Evolutionary conservation across 1,140 invertebrate species (phyloP), one percentile per base, ranked within the genome.

Genomic region (Armadillidium nasatum): DNA sequence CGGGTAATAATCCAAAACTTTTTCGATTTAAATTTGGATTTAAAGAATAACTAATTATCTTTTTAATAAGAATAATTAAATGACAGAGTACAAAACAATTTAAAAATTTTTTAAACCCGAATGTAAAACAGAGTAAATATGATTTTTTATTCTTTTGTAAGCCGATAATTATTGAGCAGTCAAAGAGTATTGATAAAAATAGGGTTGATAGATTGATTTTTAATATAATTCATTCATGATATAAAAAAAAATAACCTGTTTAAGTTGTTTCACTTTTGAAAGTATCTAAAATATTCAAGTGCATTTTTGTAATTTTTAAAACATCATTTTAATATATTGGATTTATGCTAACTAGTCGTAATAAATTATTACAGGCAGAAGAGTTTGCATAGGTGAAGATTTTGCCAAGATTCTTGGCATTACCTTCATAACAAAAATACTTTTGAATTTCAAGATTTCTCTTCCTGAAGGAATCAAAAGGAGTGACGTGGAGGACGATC

Each of bases 341-440:
- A 33, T 33, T 33, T 33, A 3, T 33, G 1, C 33, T 33, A 33
- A 33, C 6, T 33, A 33, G 33, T 1, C 33, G 6, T 33, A 33
- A 3, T 33, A 3, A 3, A 33, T 33, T 3, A 3, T 85, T 85
- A 77, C 79, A 94, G 93, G 93, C 60, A 93, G 94, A 83, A 87
- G 93, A 45, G 90, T 92, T 86, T 96, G 94, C 84, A 88, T 93
- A 0, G 94, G 94, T 6, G 93, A 96, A 78, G 92, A 94, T 82
- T 83, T 96, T 50, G 93, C 92, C 0, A 87, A 87, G 76, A 93
- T 93, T 89, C 84, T 93, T 72, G 80, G 93, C 71, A 89, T 91
- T 78, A 82, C 94, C 6, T 90, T 89, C 84, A 84, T 88, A 69
- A 85, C 88, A 0, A 85, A 88, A 21, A 86, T 94, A 13, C 78